A percentile compares a stretch with the other conserved stretches of the same genome.
Evolutionary conservation across 2,797 vertebrate genomes (phyloP).

Genomic region (Rhadinocentrus ornatus): DNA sequence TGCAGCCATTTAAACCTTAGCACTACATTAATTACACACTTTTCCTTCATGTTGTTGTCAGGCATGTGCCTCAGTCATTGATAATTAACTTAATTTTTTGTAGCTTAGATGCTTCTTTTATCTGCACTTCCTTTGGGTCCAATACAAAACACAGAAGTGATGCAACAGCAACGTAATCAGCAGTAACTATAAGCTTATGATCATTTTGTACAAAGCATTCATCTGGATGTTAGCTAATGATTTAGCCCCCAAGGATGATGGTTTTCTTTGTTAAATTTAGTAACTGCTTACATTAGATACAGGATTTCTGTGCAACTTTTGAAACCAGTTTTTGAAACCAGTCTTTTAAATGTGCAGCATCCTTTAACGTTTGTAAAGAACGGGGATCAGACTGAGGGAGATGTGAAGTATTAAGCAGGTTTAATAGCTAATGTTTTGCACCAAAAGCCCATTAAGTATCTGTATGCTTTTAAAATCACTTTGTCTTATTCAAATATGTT

Average conservation of each 20-base stretch:
- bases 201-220: conserved; percentile 22
- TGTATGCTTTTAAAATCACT: not conserved
- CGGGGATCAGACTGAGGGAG: not conserved
- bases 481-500: not conserved
- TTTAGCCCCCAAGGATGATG: not conserved
- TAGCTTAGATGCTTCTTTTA: conserved; percentile 13
- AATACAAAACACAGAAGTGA: conserved; percentile 44
- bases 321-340: no score
- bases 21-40: not conserved
- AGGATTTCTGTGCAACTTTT: not conserved
- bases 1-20: not conserved
- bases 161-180: conserved; percentile 51
- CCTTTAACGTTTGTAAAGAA: not conserved
- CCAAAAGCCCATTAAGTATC: not conserved
- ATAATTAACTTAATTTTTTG: not conserved
- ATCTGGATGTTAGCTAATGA: conserved; percentile 3
- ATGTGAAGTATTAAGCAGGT: not conserved
- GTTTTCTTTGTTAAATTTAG: conserved; percentile 8
- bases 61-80: not conserved
- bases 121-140: conserved; percentile 12
- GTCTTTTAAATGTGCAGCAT: not conserved
- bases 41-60: conserved; percentile 1
- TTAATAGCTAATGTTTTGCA: not conserved
- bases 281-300: conserved; percentile 14
- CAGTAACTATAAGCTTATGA: conserved; percentile 26